Evolutionary conservation across 2,888 invertebrate species (phyloP).

Genomic region (Smittia sp.): DNA sequence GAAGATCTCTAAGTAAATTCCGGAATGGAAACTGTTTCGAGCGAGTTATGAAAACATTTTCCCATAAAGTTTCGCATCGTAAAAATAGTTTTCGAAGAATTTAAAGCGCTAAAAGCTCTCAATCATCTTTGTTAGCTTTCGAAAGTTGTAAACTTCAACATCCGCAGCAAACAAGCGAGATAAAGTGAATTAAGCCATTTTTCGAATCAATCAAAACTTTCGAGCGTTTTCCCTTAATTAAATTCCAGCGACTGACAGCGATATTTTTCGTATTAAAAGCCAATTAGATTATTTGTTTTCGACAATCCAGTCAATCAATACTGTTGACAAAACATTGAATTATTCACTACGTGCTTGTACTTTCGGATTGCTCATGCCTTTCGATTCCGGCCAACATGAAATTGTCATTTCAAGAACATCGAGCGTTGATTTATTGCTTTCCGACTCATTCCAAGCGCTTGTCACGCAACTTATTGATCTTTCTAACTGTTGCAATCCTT

Average conservation of each 20-base stretch:
- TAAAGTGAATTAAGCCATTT: no score
- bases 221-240: conserved; percentile 8
- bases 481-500: neutral
- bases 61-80: no score
- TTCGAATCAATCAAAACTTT: conserved; percentile 3
- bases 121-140: no score
- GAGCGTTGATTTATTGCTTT: neutral
- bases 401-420: conserved; percentile 25
- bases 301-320: conserved; percentile 40
- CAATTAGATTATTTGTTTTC: conserved; percentile 39
- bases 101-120: no score
- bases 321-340: conserved; percentile 24
- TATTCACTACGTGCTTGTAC: conserved; percentile 37
- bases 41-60: no score
- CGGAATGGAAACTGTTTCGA: no score
- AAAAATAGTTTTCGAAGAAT: no score
- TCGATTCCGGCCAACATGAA: neutral
- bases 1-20: no score
- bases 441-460: neutral
- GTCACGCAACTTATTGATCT: neutral
- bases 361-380: conserved; percentile 12
- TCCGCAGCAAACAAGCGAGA: no score
- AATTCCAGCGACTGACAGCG: conserved; percentile 35
- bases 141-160: no score
- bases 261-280: conserved; percentile 35